Conservation (phyloP, 2,797 vertebrate species). For the Chiroxiphia lanceolata region DNA sequence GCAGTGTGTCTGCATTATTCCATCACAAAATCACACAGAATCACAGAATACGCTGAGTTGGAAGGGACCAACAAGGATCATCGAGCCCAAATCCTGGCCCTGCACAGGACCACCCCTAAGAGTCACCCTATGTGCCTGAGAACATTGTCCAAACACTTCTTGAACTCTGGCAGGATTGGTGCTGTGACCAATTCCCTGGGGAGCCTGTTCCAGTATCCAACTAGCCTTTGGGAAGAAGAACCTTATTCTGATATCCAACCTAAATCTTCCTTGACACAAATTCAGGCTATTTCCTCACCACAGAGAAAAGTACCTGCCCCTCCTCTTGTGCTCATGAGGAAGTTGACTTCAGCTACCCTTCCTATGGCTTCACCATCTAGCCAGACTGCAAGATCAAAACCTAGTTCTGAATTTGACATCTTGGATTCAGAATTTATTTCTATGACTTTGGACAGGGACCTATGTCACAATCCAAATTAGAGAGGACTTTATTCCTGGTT, state of each 20-base stretch:
- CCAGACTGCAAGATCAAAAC: background rate
- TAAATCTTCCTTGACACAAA: background rate
- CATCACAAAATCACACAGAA: background rate
- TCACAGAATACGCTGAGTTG: background rate
- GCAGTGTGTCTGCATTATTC: background rate
- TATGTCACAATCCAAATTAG: background rate
- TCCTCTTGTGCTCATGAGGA: background rate
- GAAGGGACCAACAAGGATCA: background rate
- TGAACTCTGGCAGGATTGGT: background rate
- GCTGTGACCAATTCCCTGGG: background rate
- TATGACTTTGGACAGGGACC: background rate
- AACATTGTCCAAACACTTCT: background rate
- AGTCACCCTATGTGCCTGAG: background rate
- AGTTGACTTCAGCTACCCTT: background rate
- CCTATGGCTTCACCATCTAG: background rate
- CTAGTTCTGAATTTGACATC: background rate
- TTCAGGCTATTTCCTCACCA: background rate
- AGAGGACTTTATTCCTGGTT: background rate
- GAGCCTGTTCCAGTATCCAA: background rate
- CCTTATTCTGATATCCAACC: background rate
- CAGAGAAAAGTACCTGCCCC: background rate
- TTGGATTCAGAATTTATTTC: background rate
- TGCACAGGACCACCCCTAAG: background rate
- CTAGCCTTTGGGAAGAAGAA: background rate
- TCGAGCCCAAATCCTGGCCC: background rate